Evolutionary conservation across 2,113 vertebrate genomes (phyloP), one percentile per base, ranked within the genome.

Genomic region (Scomber japonicus): DNA sequence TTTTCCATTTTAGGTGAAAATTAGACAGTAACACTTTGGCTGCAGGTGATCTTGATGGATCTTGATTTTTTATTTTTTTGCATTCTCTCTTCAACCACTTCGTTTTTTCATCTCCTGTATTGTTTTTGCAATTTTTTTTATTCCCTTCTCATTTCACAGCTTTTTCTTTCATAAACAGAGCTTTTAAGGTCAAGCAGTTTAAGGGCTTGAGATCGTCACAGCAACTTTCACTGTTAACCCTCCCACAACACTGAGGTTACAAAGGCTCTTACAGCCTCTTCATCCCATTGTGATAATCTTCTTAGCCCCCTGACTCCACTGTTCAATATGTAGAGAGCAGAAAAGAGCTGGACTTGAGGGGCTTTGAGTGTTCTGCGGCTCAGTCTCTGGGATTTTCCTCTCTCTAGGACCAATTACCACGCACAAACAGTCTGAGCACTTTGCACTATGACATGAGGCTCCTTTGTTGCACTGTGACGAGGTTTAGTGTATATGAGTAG

Each of bases 281-380:
- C 89, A 95, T 95, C 94, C 93, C 91, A 95, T 95, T 95, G 93
- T 88, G 87, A 59, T 95, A 95, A 96, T 95, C 94, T 93, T 81
- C 92, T 95, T 94, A 95, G 83, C 57, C 86, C 78, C 76, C 70
- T 75, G 77, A 91, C 88, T 91, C 83, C 74, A 83, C 89, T 90
- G 92, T 89, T 94, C 91, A 92, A 84, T 89, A 88, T 91, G 91
- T 89, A 83, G 82, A 80, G 75, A 82, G 90, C 72, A 86, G 66
- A 69, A 88, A 90, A 92, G 90, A 86, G 82, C 81, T 77, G 83
- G 56, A 83, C 88, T 91, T 90, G 65, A 81, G 86, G 89, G 83
- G 91, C 84, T 94, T 89, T 87, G 72, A 89, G 82, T 81, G 80
- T 87, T 70, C 85, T 75, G 75, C 56, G 60, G 80, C 80, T 85